Evolutionary conservation across 2,888 invertebrate genomes (phyloP).

Genomic region (Argyresthia goedartella): DNA sequence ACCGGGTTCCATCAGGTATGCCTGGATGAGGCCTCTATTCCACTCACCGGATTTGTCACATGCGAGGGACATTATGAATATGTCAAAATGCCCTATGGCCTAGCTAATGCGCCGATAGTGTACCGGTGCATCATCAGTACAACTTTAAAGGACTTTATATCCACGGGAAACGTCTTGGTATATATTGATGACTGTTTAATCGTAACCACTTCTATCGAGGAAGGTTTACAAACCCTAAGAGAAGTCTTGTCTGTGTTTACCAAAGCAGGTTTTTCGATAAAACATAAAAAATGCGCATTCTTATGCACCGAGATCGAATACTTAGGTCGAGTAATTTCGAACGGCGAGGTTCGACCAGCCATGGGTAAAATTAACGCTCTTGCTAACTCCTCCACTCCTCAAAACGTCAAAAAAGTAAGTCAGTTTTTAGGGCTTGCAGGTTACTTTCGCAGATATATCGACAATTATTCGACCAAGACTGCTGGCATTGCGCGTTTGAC

Average conservation of each 20-base stretch:
- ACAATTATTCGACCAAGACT: neutral
- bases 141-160: constrained; percentile 5
- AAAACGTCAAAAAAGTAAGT: constrained; percentile 4
- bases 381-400: constrained; percentile 3
- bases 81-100: neutral
- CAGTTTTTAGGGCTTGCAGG: constrained; percentile 4
- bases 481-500: neutral
- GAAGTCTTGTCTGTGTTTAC: constrained; percentile 7
- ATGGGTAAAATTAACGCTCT: constrained; percentile 11
- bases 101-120: constrained; percentile 3
- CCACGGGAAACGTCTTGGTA: constrained; percentile 7
- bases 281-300: constrained; percentile 2
- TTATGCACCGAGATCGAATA: neutral
- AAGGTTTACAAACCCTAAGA: constrained; percentile 1
- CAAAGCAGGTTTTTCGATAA: constrained; percentile 10
- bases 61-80: neutral
- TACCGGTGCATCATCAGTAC: constrained; percentile 9
- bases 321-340: constrained; percentile 7
- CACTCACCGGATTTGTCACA: neutral
- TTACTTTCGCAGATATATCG: constrained; percentile 4
- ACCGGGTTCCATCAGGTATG: neutral
- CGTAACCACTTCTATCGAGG: constrained; percentile 4
- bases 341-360: constrained; percentile 14
- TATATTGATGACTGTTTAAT: constrained; percentile 12
- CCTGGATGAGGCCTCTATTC: neutral